A percentile compares a stretch with the other conserved stretches of the same genome.
These are phyloP conservation scores for Lepus timidus DNA, from an alignment of 2,113 vertebrate genomes.

Conservation along the genomic window DNA sequence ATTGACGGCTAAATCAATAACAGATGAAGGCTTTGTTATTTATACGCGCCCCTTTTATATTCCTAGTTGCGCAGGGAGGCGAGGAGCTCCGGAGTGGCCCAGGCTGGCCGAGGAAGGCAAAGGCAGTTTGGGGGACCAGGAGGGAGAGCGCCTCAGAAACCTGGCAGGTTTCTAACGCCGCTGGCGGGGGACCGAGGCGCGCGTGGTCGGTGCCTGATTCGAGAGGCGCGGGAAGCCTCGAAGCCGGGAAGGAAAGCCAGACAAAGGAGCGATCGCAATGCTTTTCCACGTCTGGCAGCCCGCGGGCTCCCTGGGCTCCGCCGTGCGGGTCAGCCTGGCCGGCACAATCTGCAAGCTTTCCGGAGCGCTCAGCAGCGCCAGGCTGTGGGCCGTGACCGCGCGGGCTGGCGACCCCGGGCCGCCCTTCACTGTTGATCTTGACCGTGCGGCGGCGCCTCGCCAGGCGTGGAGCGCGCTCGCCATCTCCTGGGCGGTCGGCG, in stretches of 20 bases:
- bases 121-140: background rate
- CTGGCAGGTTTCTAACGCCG: background rate
- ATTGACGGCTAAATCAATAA: constrained; percentile 84
- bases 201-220: background rate
- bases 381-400: constrained; percentile 63
- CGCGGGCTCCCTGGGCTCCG: background rate
- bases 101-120: background rate
- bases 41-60: constrained; percentile 75
- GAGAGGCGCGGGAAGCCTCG: background rate
- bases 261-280: constrained; percentile 40
- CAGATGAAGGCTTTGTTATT: constrained; percentile 81
- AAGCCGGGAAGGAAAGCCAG: background rate
- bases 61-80: constrained; percentile 38
- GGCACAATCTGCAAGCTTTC: background rate
- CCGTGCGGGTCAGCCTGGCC: background rate
- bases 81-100: background rate
- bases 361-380: background rate
- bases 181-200: background rate
- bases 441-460: constrained; percentile 8
- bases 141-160: background rate
- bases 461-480: constrained; percentile 84
- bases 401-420: constrained; percentile 46
- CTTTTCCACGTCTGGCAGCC: background rate
- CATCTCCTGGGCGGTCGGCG: constrained; percentile 87
- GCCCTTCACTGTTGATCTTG: constrained; percentile 78